Percentiles rank a stretch among this genome's conserved stretches.
Evolutionary conservation across 2,888 invertebrate genomes (phyloP).

Genomic region (Hermodice carunculata): DNA sequence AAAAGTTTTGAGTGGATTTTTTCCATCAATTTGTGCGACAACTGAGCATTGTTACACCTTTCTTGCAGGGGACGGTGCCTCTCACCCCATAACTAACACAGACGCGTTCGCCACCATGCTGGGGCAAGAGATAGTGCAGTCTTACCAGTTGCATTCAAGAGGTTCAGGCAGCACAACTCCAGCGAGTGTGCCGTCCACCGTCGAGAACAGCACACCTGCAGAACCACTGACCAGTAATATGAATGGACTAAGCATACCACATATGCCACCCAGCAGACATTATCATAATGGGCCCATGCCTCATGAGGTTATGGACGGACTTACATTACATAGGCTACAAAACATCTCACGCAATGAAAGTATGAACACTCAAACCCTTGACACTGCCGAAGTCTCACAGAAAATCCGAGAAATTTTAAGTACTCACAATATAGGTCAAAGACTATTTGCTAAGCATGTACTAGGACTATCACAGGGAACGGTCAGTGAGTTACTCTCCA

Average conservation of each 20-base stretch:
- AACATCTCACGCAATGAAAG: slow-evolving; percentile 15
- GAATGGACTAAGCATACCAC: not conserved
- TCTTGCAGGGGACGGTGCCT: slow-evolving; percentile 52
- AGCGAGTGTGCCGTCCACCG: not conserved
- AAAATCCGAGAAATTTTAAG: slow-evolving; percentile 93
- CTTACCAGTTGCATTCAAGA: slow-evolving; percentile 72
- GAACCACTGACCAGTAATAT: not conserved
- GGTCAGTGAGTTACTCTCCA: slow-evolving; percentile 96
- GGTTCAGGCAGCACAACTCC: not conserved
- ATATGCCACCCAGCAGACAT: not conserved
- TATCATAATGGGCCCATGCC: not conserved
- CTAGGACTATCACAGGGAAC: slow-evolving; percentile 96
- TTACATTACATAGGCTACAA: slow-evolving; percentile 18
- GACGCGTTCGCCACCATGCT: slow-evolving; percentile 72
- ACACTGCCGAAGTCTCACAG: slow-evolving; percentile 92
- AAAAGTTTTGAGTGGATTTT: no score
- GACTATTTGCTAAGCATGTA: slow-evolving; percentile 98
- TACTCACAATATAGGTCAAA: slow-evolving; percentile 98
- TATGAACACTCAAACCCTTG: slow-evolving; percentile 72
- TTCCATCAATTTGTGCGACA: no score
- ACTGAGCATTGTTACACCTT: slow-evolving; percentile 66
- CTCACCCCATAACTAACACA: slow-evolving; percentile 57
- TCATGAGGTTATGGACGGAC: not conserved
- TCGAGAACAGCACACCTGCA: not conserved
- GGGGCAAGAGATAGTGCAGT: slow-evolving; percentile 84